These are phyloP conservation scores for Chelidonichthys spinosus DNA, from an alignment of 2,797 vertebrate species.

Conservation along the genomic window DNA sequence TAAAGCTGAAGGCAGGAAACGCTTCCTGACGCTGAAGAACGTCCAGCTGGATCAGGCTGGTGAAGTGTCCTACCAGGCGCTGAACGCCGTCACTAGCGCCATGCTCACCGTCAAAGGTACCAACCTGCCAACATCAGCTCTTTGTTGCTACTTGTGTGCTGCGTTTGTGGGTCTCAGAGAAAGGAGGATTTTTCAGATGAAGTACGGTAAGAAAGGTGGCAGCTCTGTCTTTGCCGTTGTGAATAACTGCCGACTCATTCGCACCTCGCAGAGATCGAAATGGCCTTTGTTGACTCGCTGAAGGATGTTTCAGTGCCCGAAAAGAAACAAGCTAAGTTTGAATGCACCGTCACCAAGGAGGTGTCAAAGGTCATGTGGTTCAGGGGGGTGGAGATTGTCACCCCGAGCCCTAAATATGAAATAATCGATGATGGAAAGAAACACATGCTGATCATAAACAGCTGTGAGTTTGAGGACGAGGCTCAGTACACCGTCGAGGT, in stretches of 20 bases:
- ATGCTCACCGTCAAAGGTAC: constrained; percentile 94
- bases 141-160: background rate
- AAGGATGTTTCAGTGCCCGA: constrained; percentile 97
- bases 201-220: constrained; percentile 29
- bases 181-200: background rate
- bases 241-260: constrained; percentile 60
- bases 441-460: constrained; percentile 97
- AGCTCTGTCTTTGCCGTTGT: constrained; percentile 28
- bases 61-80: constrained; percentile 94
- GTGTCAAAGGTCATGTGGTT: constrained; percentile 95
- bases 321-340: constrained; percentile 96
- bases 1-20: constrained; percentile 91
- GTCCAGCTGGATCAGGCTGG: constrained; percentile 96
- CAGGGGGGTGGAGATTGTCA: constrained; percentile 93
- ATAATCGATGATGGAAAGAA: constrained; percentile 95
- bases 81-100: constrained; percentile 92
- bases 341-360: constrained; percentile 93
- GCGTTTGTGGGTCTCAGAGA: constrained; percentile 14
- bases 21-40: constrained; percentile 93
- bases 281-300: constrained; percentile 92
- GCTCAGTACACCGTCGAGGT: constrained; percentile 92
- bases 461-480: constrained; percentile 97
- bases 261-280: constrained; percentile 91
- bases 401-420: constrained; percentile 94
- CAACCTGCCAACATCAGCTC: accelerated